These are phyloP conservation scores for Ptiloglossa arizonensis DNA, from an alignment of 1,140 invertebrate species.

Conservation along the genomic window DNA sequence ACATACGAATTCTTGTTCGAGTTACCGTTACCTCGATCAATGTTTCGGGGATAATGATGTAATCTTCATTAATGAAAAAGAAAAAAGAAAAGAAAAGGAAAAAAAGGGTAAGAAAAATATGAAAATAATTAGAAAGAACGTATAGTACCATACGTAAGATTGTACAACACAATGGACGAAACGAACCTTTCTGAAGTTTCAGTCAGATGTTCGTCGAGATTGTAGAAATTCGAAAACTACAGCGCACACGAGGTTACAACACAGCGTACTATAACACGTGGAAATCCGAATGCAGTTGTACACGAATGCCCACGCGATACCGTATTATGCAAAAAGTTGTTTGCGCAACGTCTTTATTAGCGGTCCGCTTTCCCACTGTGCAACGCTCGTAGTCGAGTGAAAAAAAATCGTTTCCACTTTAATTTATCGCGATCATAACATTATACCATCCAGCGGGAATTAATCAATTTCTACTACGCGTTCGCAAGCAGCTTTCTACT, in stretches of 20 bases:
- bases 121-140: neutral
- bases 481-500: conserved; percentile 32
- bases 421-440: conserved; percentile 46
- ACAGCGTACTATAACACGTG: conserved; percentile 29
- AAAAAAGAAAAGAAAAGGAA: neutral
- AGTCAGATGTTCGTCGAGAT: conserved; percentile 23
- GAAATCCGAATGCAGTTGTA: conserved; percentile 44
- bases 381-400: conserved; percentile 9
- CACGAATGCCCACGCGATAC: conserved; percentile 40
- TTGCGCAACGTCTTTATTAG: conserved; percentile 54
- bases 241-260: conserved; percentile 11
- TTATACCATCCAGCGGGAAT: conserved; percentile 39
- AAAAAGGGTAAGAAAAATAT: neutral
- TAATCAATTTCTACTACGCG: conserved; percentile 45
- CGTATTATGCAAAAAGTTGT: conserved; percentile 50
- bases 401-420: conserved; percentile 36
- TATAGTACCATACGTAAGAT: neutral
- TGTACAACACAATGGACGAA: conserved; percentile 9
- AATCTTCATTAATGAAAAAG: conserved; percentile 1
- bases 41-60: neutral
- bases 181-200: conserved; percentile 18
- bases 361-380: conserved; percentile 45
- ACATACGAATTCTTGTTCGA: too few species aligned
- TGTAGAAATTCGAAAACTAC: conserved; percentile 41
- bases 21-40: too few species aligned